phyloP scores from a whole-genome alignment of 2,113 vertebrate genomes.

The Microcebus jonahi region DNA sequence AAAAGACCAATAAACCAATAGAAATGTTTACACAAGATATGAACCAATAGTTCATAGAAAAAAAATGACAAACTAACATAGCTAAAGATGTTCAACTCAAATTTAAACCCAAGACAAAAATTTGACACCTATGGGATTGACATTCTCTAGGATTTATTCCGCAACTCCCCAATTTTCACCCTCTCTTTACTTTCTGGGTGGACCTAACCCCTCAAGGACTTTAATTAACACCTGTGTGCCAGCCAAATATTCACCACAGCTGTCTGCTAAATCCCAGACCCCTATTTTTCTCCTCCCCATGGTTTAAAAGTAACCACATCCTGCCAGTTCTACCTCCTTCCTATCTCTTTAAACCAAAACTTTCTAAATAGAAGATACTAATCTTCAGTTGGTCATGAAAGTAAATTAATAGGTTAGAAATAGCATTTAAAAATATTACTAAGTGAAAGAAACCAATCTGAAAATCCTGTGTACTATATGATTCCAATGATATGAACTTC shows the following conservation, averaged over 20 bases:
- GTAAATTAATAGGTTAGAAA: neutral
- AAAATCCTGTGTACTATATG: neutral
- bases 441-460: neutral
- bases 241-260: neutral
- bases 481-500: neutral
- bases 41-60: neutral
- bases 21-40: neutral
- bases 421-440: conserved; percentile 14
- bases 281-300: no score
- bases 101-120: conserved; percentile 27
- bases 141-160: neutral
- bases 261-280: neutral
- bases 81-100: neutral
- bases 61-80: neutral
- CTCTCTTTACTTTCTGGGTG: conserved; percentile 5
- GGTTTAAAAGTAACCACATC: neutral
- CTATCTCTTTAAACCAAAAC: neutral
- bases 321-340: neutral
- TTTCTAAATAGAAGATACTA: neutral
- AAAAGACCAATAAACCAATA: neutral
- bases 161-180: neutral
- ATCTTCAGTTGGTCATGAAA: neutral
- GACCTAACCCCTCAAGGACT: neutral
- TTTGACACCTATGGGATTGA: neutral
- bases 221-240: neutral